Percentiles rank a stretch among this genome's conserved stretches.
Conservation (phyloP, 2,113 vertebrate species). For the Oryzias woworae region DNA sequence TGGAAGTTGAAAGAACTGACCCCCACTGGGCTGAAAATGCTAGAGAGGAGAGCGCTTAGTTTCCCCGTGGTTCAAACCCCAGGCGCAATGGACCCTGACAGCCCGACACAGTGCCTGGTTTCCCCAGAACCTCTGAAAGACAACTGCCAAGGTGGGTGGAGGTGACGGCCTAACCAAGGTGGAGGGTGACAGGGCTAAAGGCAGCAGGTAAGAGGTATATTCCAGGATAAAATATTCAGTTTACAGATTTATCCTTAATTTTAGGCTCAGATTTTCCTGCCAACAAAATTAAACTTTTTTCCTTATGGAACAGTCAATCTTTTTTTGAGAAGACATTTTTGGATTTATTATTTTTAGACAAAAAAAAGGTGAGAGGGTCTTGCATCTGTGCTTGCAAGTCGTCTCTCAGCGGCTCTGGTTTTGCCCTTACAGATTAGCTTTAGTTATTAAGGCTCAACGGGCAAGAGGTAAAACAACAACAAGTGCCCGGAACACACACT, state of each 20-base stretch:
- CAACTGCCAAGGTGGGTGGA: neutral
- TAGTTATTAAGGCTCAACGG: constrained; percentile 77
- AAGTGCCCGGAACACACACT: constrained; percentile 71
- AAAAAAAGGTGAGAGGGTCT: neutral
- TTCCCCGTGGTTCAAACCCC: constrained; percentile 33
- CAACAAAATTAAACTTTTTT: too few species aligned
- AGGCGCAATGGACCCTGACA: constrained; percentile 40
- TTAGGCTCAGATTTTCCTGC: too few species aligned
- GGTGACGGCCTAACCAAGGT: too few species aligned
- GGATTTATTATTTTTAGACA: neutral
- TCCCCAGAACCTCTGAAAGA: constrained; percentile 56
- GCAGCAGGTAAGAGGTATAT: neutral
- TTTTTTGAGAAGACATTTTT: neutral
- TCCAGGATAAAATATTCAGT: too few species aligned
- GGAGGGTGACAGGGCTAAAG: too few species aligned
- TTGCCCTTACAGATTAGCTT: constrained; percentile 62
- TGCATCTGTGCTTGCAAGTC: neutral
- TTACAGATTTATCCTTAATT: too few species aligned
- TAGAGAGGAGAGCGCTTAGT: constrained; percentile 38
- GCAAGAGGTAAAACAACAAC: constrained; percentile 73
- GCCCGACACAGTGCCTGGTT: constrained; percentile 57
- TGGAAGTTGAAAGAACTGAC: constrained; percentile 4
- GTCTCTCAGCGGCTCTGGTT: constrained; percentile 48
- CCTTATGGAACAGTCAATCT: neutral
- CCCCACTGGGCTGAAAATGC: constrained; percentile 34